Evolutionary conservation across 2,797 vertebrate genomes (phyloP), one percentile per base, ranked within the genome.

Genomic region (Tiaroga cobitis): DNA sequence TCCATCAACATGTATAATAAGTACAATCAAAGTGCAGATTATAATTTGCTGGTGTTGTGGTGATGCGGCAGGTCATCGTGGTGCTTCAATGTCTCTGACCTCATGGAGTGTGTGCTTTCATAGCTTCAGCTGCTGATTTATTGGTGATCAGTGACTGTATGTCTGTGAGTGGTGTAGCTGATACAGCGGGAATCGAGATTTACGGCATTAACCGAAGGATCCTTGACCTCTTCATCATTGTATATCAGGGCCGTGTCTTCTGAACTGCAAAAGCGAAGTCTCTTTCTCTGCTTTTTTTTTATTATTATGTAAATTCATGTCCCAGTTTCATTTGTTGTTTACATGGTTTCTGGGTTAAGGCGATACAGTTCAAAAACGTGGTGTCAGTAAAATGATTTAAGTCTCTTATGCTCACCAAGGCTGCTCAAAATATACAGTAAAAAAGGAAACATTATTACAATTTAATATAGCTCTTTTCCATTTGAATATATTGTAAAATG

Each of bases 301-400:
- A 18, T 74, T 32, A 18, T 74, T 18, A 59, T 59, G 10, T 56
- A 76, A 54, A 37, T 37, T 54, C 29, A n/a, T 56, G 32, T 7
- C 74, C 19, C 11, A 37, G 21, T 56, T 76, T 7, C 3, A 8
- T 37, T 56, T 56, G 49, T 37, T 37, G 21, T 76, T 56, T 37
- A 37, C 73, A 56, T n/a, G 73, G 19, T 54, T 75, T 75, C 73
- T 54, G 32, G 73, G 73, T 37, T 54, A 37, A 76, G 49, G 21
- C 32, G 37, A 21, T 54, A 24, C 3, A 21, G 15, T 54, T 54
- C 10, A 54, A 54, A 54, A 49, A 46, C 41, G 7, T n/a, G 21
- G 3, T 13, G n/a, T 51, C 46, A 29, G 29, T 74, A 32, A 75
- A 54, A 54, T 34, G 3, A 32, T 49, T 51, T 11, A 26, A 26